A percentile compares a stretch with the other conserved stretches of the same genome.
phyloP scores from a whole-genome alignment of 2,888 invertebrate species.

The Drosophila prostipennis region DNA sequence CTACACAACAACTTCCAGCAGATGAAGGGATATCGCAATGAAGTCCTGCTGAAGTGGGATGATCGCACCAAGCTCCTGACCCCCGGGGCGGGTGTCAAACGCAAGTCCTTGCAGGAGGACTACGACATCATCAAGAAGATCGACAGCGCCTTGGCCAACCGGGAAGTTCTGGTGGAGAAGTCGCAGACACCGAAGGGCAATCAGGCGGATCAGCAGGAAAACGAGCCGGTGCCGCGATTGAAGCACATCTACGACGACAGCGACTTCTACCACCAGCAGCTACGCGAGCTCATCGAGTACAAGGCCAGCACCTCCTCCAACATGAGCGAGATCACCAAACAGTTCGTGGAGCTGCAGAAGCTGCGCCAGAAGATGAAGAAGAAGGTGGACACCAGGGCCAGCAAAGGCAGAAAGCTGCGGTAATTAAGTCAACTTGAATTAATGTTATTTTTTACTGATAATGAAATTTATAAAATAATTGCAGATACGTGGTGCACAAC shows the following conservation, averaged over 20 bases:
- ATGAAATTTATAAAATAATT: constrained; percentile 5
- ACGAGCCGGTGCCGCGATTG: constrained; percentile 32
- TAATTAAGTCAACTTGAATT: constrained; percentile 37
- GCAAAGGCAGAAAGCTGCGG: constrained; percentile 96
- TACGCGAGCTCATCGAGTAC: constrained; percentile 95
- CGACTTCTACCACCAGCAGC: constrained; percentile 97
- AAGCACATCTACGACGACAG: constrained; percentile 97
- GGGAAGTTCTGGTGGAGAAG: constrained; percentile 89
- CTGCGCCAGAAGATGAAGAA: constrained; percentile 95
- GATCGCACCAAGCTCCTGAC: constrained; percentile 93
- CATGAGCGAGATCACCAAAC: constrained; percentile 93
- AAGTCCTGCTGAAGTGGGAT: constrained; percentile 96
- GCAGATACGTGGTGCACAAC: constrained; percentile 90
- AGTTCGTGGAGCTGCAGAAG: constrained; percentile 96
- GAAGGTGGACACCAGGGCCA: constrained; percentile 96
- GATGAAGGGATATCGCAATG: constrained; percentile 89
- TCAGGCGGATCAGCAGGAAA: constrained; percentile 82
- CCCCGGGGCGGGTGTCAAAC: constrained; percentile 87
- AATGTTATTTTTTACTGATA: neutral
- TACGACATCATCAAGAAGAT: constrained; percentile 88
- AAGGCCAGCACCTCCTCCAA: constrained; percentile 93
- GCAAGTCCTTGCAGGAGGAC: constrained; percentile 85
- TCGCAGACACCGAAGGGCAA: constrained; percentile 92
- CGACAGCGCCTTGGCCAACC: constrained; percentile 92
- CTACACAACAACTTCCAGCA: constrained; percentile 86